Evolutionary conservation across 2,797 vertebrate genomes (phyloP).

Genomic region (Galago senegalensis): DNA sequence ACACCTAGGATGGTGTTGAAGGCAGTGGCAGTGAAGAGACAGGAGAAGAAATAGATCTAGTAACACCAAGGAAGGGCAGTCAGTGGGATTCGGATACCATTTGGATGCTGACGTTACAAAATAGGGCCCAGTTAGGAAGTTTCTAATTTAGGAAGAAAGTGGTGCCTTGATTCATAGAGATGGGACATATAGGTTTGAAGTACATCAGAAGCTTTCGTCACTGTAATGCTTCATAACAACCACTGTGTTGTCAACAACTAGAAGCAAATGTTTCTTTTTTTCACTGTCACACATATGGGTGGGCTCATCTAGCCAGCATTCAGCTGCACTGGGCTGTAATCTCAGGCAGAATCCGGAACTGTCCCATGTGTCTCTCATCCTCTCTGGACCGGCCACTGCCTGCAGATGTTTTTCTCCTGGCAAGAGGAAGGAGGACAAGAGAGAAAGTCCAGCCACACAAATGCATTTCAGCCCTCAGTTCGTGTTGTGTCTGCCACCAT

Average conservation of each 20-base stretch:
- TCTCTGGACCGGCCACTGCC: background rate
- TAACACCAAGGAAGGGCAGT: background rate
- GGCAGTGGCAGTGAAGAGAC: background rate
- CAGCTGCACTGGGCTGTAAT: background rate
- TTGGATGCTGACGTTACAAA: background rate
- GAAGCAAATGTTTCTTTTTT: background rate
- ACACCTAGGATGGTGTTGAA: accelerated
- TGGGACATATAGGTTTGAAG: background rate
- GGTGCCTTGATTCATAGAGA: background rate
- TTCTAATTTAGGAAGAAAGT: background rate
- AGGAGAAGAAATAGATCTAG: background rate
- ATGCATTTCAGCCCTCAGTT: background rate
- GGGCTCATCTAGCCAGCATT: background rate
- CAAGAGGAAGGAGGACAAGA: background rate
- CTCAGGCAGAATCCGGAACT: background rate
- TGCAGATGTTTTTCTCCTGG: background rate
- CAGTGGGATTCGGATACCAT: background rate
- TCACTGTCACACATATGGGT: background rate
- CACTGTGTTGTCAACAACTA: background rate
- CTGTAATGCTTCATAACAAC: background rate
- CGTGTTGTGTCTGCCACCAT: background rate
- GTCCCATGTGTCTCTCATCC: background rate
- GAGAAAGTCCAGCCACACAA: background rate
- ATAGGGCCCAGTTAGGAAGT: background rate
- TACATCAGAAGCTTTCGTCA: background rate